phyloP scores from a whole-genome alignment of 2,888 invertebrate species.

The Eristalinus sepulchralis region DNA sequence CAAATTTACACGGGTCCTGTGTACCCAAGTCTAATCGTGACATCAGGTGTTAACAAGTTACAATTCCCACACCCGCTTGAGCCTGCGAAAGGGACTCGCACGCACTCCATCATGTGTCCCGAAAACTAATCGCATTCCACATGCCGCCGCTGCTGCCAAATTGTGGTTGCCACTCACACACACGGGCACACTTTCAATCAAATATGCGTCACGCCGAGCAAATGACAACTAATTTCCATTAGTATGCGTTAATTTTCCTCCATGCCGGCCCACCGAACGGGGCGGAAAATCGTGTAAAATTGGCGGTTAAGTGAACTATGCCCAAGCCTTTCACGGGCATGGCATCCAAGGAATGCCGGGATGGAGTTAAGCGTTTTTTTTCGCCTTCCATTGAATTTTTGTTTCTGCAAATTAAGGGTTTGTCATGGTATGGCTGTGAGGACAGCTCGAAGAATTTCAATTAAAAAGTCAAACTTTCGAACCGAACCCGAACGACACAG shows the following conservation, averaged over 20 bases:
- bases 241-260: slow-evolving; percentile 21
- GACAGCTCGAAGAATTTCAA: slow-evolving; percentile 33
- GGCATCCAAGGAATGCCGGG: not conserved
- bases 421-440: slow-evolving; percentile 16
- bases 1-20: slow-evolving; percentile 6
- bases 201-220: slow-evolving; percentile 10
- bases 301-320: not conserved
- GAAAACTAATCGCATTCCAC: slow-evolving; percentile 29
- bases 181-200: slow-evolving; percentile 7
- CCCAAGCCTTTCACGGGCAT: not conserved
- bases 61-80: slow-evolving; percentile 14
- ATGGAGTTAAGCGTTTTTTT: not conserved
- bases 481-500: not conserved
- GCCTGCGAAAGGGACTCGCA: not conserved
- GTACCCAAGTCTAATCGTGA: slow-evolving; percentile 22
- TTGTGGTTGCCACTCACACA: slow-evolving; percentile 27
- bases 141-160: not conserved
- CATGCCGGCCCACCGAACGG: not conserved
- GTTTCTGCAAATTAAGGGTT: slow-evolving; percentile 29
- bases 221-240: slow-evolving; percentile 34
- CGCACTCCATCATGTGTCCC: not conserved
- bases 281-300: not conserved
- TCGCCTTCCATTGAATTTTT: not conserved
- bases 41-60: slow-evolving; percentile 34
- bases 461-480: slow-evolving; percentile 20